Conservation (phyloP, 2,113 vertebrate genomes). For the Pimephales promelas region DNA sequence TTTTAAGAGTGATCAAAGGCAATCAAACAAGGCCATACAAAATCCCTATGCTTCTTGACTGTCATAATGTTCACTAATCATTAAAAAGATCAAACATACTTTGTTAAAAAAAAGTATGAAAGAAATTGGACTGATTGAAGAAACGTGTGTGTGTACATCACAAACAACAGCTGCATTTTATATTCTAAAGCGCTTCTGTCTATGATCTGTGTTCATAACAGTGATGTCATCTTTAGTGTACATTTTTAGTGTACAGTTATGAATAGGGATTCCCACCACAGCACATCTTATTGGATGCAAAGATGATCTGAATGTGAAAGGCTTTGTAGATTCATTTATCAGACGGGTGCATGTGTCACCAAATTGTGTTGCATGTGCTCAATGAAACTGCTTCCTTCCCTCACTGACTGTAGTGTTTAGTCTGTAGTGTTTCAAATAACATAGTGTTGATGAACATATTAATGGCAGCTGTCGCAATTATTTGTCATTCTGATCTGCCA, state of each 20-base stretch:
- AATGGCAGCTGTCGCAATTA: slow-evolving; percentile 44
- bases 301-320: background rate
- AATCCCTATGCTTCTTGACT: background rate
- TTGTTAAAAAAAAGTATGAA: slow-evolving; percentile 23
- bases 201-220: background rate
- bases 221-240: background rate
- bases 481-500: slow-evolving; percentile 15
- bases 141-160: background rate
- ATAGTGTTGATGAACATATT: slow-evolving; percentile 12
- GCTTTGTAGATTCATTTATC: background rate
- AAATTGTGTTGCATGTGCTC: slow-evolving; percentile 28
- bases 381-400: background rate
- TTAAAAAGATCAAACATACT: background rate
- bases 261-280: background rate
- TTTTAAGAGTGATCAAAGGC: slow-evolving; percentile 34
- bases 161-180: slow-evolving; percentile 19
- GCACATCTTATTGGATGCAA: background rate
- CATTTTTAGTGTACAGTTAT: no score
- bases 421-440: slow-evolving; percentile 40
- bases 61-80: slow-evolving; percentile 23
- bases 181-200: background rate
- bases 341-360: slow-evolving; percentile 8
- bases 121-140: background rate
- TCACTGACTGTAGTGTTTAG: slow-evolving; percentile 18
- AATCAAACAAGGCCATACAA: slow-evolving; percentile 14